Evolutionary conservation across 2,888 invertebrate genomes (phyloP).

Genomic region (Yponomeuta sedellus): DNA sequence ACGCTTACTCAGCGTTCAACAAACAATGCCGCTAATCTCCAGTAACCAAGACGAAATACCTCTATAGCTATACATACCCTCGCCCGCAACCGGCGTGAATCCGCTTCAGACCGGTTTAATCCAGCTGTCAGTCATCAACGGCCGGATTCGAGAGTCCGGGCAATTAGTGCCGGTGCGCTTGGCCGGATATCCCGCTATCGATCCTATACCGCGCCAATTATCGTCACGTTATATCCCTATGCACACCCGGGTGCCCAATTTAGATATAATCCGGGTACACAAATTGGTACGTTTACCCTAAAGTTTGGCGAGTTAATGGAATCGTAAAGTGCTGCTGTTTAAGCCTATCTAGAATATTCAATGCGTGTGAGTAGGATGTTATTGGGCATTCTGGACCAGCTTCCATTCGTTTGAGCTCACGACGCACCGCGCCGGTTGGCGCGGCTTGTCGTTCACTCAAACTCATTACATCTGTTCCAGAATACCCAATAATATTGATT

Average conservation of each 20-base stretch:
- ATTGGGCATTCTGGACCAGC: too few relatives aligned
- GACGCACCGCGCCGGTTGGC: too few relatives aligned
- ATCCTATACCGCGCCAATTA: slow-evolving; percentile 51
- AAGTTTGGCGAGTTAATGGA: slow-evolving; percentile 20
- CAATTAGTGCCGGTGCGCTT: slow-evolving; percentile 49
- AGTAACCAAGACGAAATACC: background rate
- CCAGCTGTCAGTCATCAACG: slow-evolving; percentile 35
- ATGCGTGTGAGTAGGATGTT: background rate
- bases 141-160: slow-evolving; percentile 28
- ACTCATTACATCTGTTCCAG: too few relatives aligned
- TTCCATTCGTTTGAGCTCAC: too few relatives aligned
- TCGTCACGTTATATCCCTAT: slow-evolving; percentile 34
- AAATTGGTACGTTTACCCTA: slow-evolving; percentile 16
- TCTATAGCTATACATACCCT: background rate
- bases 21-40: slow-evolving; percentile 1
- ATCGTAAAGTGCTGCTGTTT: slow-evolving; percentile 5
- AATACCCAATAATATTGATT: too few relatives aligned
- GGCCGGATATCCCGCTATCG: slow-evolving; percentile 58
- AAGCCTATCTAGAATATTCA: background rate
- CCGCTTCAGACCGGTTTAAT: slow-evolving; percentile 30
- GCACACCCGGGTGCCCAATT: slow-evolving; percentile 8
- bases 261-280: slow-evolving; percentile 13
- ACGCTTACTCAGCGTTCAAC: background rate
- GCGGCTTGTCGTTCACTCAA: too few relatives aligned
- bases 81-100: background rate